Evolutionary conservation across 2,888 invertebrate genomes (phyloP), one percentile per base, ranked within the genome.

Genomic region (Acrocyrtus sp.): DNA sequence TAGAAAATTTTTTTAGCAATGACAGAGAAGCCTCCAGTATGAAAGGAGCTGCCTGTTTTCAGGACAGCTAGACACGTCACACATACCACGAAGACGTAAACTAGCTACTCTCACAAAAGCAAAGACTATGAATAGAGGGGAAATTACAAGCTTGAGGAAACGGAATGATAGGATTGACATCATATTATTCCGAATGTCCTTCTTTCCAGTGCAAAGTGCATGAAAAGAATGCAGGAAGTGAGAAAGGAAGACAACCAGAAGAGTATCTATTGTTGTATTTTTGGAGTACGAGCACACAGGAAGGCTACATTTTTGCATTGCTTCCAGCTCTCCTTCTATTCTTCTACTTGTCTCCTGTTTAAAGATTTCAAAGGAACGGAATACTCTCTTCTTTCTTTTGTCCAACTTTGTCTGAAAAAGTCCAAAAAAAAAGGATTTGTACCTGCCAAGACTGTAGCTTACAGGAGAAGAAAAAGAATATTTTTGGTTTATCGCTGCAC

Each of bases 121-220:
- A 41, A 15, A 6, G n/a, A 41, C 41, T 15, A 12, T 8, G 17
- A 41, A 3, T 17, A 41, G 41, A n/a, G 41, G 41, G 17, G 41
- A 62, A 62, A 62, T 62, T 62, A 62, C 61, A 62, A 19, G 61
- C 61, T 62, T 26, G 50, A 50, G 29, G 48, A 62, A 39, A 62
- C 50, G 61, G 51, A 62, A 62, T 62, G 61, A 62, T 62, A 62
- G 61, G 61, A 62, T 62, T 62, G 50, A 22, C 39, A 62, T 62
- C 61, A 41, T 26, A 62, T 62, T 50, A 62, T 62, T 62, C 34
- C 50, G 17, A 48, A 19, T 62, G 10, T 22, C n/a, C 27, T 10
- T 6, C 54, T n/a, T 54, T 29, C 8, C 15, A 15, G 17, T 6
- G 29, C 29, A 29, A 54, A 29, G 29, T 17, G 17, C 17, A 5